phyloP scores from a whole-genome alignment of 2,797 vertebrate species.

The Novumbra hubbsi region DNA sequence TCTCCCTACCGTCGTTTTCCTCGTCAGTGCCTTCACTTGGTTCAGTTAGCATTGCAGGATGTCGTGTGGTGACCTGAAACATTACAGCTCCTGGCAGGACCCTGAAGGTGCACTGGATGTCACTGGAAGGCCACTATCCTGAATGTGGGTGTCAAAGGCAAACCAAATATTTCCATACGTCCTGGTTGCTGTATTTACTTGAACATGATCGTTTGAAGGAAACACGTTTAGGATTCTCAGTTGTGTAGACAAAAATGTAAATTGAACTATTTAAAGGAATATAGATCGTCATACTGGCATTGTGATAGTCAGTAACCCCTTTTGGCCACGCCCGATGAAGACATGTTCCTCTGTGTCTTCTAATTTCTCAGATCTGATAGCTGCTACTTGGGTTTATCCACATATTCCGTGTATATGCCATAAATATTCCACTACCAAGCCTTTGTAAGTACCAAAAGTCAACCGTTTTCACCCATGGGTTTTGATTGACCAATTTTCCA shows the following conservation, averaged over 20 bases:
- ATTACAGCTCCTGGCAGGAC: constrained; percentile 11
- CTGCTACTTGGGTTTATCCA: not conserved
- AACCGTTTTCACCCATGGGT: not conserved
- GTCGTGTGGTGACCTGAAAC: constrained; percentile 14
- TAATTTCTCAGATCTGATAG: not conserved
- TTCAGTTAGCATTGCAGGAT: constrained; percentile 39
- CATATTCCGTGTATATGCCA: not conserved
- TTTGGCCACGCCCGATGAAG: not conserved
- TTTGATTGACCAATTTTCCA: not conserved
- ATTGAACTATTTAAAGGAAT: not conserved
- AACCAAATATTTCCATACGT: not conserved
- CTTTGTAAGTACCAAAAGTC: not conserved
- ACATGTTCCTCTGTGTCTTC: not conserved
- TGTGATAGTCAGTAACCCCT: not conserved
- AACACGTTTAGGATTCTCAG: not conserved
- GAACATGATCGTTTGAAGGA: not conserved
- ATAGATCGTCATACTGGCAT: not conserved
- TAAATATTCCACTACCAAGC: not conserved
- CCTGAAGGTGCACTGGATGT: constrained; percentile 13
- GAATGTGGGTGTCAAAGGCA: not conserved
- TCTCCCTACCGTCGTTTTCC: constrained; percentile 27
- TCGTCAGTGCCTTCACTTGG: constrained; percentile 67
- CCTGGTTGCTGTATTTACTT: constrained; percentile 5
- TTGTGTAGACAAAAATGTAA: not conserved
- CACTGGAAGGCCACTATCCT: constrained; percentile 6